phyloP scores from a whole-genome alignment of 37 sponge, comb jelly and placozoan species.

The Aplysina aerophoba region DNA sequence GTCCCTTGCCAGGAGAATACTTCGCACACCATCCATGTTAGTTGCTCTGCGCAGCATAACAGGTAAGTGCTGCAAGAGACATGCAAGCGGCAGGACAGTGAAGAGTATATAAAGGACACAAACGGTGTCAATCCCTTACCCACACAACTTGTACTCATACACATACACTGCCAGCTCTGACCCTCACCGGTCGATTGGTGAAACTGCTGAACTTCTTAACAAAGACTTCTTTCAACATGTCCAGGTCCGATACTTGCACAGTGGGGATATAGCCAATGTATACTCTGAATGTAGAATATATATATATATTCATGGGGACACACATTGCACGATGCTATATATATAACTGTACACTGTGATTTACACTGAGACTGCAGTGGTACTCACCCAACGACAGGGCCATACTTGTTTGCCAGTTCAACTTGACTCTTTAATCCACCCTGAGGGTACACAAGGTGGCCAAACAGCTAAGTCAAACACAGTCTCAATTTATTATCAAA shows the following conservation, averaged over 20 bases:
- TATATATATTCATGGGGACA: neutral
- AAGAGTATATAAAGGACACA: too few species aligned
- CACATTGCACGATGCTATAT: too few species aligned
- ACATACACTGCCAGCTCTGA: too few species aligned
- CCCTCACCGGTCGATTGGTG: slow-evolving; percentile 33
- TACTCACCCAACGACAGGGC: slow-evolving; percentile 47
- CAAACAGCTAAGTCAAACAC: too few species aligned
- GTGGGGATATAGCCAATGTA: slow-evolving; percentile 42
- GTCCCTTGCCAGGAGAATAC: slow-evolving; percentile 49
- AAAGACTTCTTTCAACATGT: slow-evolving; percentile 55
- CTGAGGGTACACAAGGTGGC: too few species aligned
- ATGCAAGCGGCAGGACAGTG: neutral
- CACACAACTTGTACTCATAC: too few species aligned
- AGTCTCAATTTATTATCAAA: too few species aligned
- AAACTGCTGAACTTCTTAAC: slow-evolving; percentile 63
- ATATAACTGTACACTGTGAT: too few species aligned
- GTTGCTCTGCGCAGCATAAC: neutral
- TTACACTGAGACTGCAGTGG: neutral
- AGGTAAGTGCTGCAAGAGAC: neutral
- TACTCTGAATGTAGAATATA: slow-evolving; percentile 11
- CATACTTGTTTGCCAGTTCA: slow-evolving; percentile 34
- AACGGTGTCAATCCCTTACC: too few species aligned
- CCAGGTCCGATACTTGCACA: slow-evolving; percentile 54
- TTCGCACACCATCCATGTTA: neutral
- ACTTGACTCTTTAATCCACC: neutral